A percentile compares a stretch with the other conserved stretches of the same genome.
phyloP scores from a whole-genome alignment of 2,113 vertebrate genomes.

The Rhabdomys dilectus region DNA sequence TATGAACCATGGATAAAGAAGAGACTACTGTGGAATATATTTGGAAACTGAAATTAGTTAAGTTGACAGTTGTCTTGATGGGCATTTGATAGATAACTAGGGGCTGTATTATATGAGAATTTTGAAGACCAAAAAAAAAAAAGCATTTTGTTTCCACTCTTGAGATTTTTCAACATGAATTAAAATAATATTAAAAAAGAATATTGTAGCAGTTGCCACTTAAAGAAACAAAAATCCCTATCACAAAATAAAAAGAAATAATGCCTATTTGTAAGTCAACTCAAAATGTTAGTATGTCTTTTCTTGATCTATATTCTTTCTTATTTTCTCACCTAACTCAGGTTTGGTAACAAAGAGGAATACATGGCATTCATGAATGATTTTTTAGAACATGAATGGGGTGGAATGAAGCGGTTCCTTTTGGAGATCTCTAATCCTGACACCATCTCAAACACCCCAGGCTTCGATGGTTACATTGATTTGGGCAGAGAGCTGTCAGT shows the following conservation, averaged over 20 bases:
- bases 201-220: slow-evolving; percentile 43
- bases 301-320: slow-evolving; percentile 33
- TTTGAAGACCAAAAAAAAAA: slow-evolving; percentile 32
- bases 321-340: slow-evolving; percentile 77
- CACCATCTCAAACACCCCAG: slow-evolving; percentile 94
- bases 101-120: slow-evolving; percentile 1
- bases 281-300: slow-evolving; percentile 48
- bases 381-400: slow-evolving; percentile 98
- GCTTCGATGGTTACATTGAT: slow-evolving; percentile 97
- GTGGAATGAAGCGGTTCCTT: slow-evolving; percentile 97
- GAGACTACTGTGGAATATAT: neutral
- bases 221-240: slow-evolving; percentile 37
- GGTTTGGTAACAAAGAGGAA: slow-evolving; percentile 98
- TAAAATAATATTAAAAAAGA: slow-evolving; percentile 39
- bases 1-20: neutral
- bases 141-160: neutral
- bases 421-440: slow-evolving; percentile 96
- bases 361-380: slow-evolving; percentile 99
- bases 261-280: neutral
- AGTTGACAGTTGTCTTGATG: neutral
- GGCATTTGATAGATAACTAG: neutral
- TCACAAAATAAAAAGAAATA: slow-evolving; percentile 13
- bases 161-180: slow-evolving; percentile 37
- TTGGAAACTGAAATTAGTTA: slow-evolving; percentile 31
- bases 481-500: slow-evolving; percentile 96